phyloP scores from a whole-genome alignment of 2,113 vertebrate species.

The Heterotilapia buettikoferi region DNA sequence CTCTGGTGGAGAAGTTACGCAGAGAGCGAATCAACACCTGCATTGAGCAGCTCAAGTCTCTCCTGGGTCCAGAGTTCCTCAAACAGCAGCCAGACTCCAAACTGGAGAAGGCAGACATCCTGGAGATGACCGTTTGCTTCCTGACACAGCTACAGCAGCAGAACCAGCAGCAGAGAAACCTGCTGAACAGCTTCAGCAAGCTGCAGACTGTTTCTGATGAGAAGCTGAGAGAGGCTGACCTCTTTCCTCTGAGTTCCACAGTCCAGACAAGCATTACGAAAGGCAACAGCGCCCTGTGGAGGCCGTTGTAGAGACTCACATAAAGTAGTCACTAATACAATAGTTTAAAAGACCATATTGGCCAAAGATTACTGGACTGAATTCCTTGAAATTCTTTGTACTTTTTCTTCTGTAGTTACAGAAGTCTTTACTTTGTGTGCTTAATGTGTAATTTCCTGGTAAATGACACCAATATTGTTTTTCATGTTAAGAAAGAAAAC shows the following conservation, averaged over 20 bases:
- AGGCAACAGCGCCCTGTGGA: conserved; percentile 46
- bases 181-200: conserved; percentile 25
- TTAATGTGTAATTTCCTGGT: not conserved
- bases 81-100: not conserved
- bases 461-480: not conserved
- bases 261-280: conserved; percentile 22
- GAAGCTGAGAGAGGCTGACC: not conserved
- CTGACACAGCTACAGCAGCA: conserved; percentile 23
- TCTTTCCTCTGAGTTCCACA: conserved; percentile 26
- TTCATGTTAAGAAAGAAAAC: not conserved
- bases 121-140: conserved; percentile 53
- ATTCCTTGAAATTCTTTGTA: not conserved
- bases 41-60: conserved; percentile 56
- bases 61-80: not conserved
- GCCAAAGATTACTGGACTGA: not conserved
- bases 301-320: conserved; percentile 58
- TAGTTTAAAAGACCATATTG: not conserved
- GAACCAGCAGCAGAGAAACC: not conserved
- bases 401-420: not conserved
- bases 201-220: conserved; percentile 4
- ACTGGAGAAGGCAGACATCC: not conserved
- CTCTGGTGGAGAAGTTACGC: conserved; percentile 58
- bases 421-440: not conserved
- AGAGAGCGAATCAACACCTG: conserved; percentile 63
- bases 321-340: not conserved